Conservation (phyloP, 2,888 invertebrate genomes). For the Rotaria macrura region DNA sequence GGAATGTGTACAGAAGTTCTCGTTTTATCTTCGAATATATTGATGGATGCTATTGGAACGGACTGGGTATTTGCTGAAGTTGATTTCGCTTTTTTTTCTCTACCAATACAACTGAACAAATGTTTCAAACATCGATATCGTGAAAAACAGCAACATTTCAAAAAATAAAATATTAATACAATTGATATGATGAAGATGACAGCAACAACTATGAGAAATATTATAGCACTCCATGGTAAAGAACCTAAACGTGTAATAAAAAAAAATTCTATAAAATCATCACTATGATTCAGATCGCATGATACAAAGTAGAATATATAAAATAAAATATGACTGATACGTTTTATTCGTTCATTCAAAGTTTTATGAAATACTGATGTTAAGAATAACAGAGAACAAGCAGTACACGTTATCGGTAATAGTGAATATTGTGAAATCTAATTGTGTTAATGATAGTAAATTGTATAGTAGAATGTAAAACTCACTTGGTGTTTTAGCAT, state of each 20-base stretch:
- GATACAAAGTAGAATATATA: no score
- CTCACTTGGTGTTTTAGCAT: no score
- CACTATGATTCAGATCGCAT: no score
- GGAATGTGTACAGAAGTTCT: neutral
- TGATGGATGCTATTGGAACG: neutral
- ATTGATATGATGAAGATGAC: neutral
- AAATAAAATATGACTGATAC: no score
- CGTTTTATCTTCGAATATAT: neutral
- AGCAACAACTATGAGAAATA: neutral
- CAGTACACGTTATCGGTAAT: no score
- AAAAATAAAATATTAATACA: neutral
- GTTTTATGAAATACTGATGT: no score
- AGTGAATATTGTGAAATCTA: no score
- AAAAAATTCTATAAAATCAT: no score
- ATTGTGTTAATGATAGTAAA: no score
- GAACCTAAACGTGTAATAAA: neutral
- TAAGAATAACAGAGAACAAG: no score
- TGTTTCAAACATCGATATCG: neutral
- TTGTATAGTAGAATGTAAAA: no score
- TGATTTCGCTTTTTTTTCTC: neutral
- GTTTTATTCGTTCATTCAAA: no score
- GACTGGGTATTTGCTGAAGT: neutral
- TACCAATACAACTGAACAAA: neutral
- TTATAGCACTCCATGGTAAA: neutral
- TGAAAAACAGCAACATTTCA: neutral